Base-by-base conservation (phyloP, 2,888 invertebrate genomes). In the Diarsia brunnea region DNA sequence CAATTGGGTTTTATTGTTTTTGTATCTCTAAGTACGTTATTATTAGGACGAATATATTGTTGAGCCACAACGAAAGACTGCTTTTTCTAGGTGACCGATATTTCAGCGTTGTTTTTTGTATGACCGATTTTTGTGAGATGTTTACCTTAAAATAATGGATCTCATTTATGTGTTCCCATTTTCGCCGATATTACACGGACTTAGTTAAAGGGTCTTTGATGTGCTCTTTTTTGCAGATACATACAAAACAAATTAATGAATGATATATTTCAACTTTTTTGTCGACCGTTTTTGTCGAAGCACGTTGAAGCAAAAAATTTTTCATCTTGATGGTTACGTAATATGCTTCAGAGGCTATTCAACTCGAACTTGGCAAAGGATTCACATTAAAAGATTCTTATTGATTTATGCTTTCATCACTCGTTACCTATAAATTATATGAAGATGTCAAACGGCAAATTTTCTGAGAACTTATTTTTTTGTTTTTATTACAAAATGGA, bases 1-100 rank as follows among this genome's bases (percentile, higher is more conserved):
- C 88, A 89, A 89, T 90, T 87, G 78, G 79, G 14, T 31, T 58
- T 19, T 38, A 38, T 65, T 79, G 51, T 74, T 81, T 69, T 24
- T 51, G 31, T 58, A 43, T 31, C 43, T 61, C 0, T 27, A n/a
- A 51, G 24, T 47, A 66, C 55, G 58, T 47, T 63, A 1, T 47
- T 63, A 1, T 63, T 27, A 38, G 14, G 43, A 31, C 14, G 11
- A 75, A 69, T 53, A 31, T 16, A 31, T 67, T 66, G n/a, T 55
- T 53, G 14, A 58, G 24, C 16, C 11, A 10, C 8, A 16, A 60
- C 4, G 11, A 8, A 27, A 27, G 19, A 31, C 19, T 3, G n/a
- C 21, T 21, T 53, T 69, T 69, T 78, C 21, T 69, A 31, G 4
- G n/a, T 21, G 1, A 24, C 16, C 7, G 8, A 24, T 60, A 24